Evolutionary conservation across 2,797 vertebrate genomes (phyloP).

Genomic region (Sebastes steindachneri): DNA sequence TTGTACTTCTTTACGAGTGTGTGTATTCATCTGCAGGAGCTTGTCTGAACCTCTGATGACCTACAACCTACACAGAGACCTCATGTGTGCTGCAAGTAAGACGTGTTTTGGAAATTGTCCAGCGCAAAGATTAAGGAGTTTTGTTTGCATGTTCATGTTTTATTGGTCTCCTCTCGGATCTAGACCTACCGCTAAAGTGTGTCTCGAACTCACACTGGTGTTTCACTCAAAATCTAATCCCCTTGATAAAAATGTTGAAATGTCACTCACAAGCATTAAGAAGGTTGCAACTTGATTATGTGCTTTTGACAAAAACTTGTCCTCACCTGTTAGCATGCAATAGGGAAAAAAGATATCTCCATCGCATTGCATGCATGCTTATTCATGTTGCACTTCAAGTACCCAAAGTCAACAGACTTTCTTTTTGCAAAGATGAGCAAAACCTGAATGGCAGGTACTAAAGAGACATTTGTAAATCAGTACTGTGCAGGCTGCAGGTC

Average conservation of each 20-base stretch:
- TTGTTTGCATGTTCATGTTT: neutral
- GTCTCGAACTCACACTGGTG: neutral
- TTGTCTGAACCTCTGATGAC: constrained; percentile 98
- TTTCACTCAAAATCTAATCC: neutral
- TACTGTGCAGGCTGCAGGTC: constrained; percentile 12
- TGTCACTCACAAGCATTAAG: neutral
- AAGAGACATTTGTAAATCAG: neutral
- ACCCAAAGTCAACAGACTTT: neutral
- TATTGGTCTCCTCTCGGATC: neutral
- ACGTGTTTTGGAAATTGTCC: constrained; percentile 35
- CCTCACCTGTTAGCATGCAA: neutral
- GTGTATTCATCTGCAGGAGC: constrained; percentile 84
- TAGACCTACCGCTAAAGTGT: neutral
- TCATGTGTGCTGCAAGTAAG: constrained; percentile 97
- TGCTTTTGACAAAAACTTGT: neutral
- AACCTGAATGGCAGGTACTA: neutral
- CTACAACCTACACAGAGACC: constrained; percentile 91
- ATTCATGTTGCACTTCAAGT: neutral
- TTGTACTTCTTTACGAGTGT: constrained; percentile 11
- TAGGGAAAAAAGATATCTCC: neutral
- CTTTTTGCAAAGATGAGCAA: neutral
- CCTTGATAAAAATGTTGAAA: neutral
- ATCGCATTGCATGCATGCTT: neutral
- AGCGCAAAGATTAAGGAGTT: neutral
- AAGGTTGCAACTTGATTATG: neutral